Conservation (phyloP, 2,113 vertebrate species). For the Rostratula benghalensis region DNA sequence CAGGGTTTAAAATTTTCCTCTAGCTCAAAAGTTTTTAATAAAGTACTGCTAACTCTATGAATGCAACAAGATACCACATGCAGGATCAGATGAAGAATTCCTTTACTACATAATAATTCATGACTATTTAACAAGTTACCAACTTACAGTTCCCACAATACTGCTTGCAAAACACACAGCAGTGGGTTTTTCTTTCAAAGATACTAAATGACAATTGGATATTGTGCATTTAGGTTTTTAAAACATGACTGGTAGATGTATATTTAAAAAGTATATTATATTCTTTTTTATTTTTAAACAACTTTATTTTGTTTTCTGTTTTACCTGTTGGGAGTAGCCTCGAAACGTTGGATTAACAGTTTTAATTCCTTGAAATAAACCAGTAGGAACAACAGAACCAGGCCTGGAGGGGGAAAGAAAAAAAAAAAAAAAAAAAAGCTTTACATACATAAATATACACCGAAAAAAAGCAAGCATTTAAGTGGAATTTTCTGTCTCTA, state of each 20-base stretch:
- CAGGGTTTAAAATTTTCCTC: neutral
- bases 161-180: neutral
- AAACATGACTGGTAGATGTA: neutral
- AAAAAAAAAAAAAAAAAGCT: neutral
- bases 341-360: conserved; percentile 95
- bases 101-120: neutral
- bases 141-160: neutral
- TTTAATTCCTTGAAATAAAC: conserved; percentile 98
- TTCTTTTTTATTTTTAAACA: neutral
- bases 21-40: neutral
- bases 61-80: neutral
- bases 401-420: conserved; percentile 74
- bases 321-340: conserved; percentile 97
- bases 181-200: neutral
- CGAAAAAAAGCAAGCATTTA: neutral
- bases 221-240: neutral
- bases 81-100: neutral
- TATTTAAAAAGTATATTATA: neutral
- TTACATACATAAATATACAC: neutral
- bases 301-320: neutral
- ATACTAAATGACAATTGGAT: neutral
- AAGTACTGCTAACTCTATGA: neutral
- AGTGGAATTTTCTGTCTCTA: neutral
- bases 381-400: conserved; percentile 94
- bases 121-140: neutral